Percentiles rank a stretch among this genome's conserved stretches.
Evolutionary conservation across 2,888 invertebrate species (phyloP).

Genomic region (Eumacrocentrus americanus): DNA sequence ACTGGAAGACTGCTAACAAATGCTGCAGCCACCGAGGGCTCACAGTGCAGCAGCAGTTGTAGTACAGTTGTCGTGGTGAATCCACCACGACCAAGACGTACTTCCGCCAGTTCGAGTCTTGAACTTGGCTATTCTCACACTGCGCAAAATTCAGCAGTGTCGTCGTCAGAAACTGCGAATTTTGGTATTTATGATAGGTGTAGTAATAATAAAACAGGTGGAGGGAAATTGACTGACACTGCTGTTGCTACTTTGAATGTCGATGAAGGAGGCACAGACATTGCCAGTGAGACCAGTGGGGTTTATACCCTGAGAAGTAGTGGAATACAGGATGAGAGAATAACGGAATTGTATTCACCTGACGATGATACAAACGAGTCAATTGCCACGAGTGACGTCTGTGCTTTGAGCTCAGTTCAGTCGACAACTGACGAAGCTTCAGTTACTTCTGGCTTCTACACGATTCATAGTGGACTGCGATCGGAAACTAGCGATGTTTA

Average conservation of each 20-base stretch:
- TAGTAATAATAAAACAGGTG: conserved; percentile 44
- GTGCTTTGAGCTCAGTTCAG: conserved; percentile 55
- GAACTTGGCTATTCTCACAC: conserved; percentile 87
- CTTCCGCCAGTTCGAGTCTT: conserved; percentile 80
- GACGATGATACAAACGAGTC: conserved; percentile 52
- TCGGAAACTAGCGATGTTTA: conserved; percentile 59
- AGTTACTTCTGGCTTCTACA: conserved; percentile 59
- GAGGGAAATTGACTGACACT: conserved; percentile 41
- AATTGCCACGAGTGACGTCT: conserved; percentile 52
- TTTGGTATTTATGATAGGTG: conserved; percentile 62
- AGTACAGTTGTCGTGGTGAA: conserved; percentile 82
- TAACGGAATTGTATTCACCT: conserved; percentile 51
- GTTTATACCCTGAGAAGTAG: conserved; percentile 78
- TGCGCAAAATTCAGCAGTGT: conserved; percentile 80
- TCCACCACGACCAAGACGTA: conserved; percentile 65
- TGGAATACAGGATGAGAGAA: conserved; percentile 57
- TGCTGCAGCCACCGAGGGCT: conserved; percentile 63
- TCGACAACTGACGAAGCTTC: conserved; percentile 60
- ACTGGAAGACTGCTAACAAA: conserved; percentile 36
- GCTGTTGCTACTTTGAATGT: conserved; percentile 63
- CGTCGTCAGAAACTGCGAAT: conserved; percentile 69
- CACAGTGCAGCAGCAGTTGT: conserved; percentile 85
- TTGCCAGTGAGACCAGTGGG: conserved; percentile 83
- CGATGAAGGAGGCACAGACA: conserved; percentile 49
- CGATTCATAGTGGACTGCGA: conserved; percentile 56